Conservation (phyloP, 2,113 vertebrate species). For the Macrotis lagotis region DNA sequence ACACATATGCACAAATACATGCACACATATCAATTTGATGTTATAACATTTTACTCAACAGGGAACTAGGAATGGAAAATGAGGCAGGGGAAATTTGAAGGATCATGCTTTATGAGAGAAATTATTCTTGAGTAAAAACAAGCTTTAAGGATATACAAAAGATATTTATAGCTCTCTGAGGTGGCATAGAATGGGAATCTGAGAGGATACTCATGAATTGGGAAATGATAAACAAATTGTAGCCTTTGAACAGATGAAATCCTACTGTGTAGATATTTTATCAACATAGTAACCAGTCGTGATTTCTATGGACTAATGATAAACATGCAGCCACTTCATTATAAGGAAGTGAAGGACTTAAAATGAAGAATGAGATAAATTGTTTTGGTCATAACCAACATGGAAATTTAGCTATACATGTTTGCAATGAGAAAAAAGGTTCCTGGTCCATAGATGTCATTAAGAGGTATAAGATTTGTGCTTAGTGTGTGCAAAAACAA, state of each 20-base stretch:
- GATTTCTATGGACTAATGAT: too few relatives aligned
- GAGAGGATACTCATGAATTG: neutral
- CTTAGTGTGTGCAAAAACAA: neutral
- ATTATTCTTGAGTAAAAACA: neutral
- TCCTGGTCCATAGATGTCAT: neutral
- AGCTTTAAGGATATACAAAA: neutral
- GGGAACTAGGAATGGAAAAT: neutral
- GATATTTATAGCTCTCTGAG: neutral
- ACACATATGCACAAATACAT: neutral
- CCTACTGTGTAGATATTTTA: neutral
- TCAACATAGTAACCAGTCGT: too few relatives aligned
- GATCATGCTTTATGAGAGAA: neutral
- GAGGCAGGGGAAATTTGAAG: too few relatives aligned
- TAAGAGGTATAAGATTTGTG: neutral
- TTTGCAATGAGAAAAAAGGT: too few relatives aligned
- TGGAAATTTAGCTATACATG: too few relatives aligned
- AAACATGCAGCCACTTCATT: too few relatives aligned
- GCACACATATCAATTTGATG: neutral
- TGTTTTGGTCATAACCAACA: too few relatives aligned
- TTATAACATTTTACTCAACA: neutral
- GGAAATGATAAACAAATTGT: neutral
- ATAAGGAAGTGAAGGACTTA: too few relatives aligned
- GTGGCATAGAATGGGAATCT: neutral
- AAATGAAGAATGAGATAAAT: too few relatives aligned
- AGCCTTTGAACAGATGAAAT: neutral